Conservation (phyloP, 1,140 invertebrate genomes). For the Eumeta japonica region DNA sequence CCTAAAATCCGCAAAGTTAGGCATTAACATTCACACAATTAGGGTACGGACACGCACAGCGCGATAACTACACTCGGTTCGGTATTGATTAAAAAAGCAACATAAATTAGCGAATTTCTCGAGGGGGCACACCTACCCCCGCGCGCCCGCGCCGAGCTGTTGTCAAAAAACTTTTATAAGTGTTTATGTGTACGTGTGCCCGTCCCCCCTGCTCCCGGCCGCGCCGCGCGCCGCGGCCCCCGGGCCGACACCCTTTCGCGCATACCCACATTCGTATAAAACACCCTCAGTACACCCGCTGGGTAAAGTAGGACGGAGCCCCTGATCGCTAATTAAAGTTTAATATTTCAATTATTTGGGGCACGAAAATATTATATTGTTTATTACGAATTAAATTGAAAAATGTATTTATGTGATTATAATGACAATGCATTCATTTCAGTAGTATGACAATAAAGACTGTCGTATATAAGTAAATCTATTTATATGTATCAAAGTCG, state of each 20-base stretch:
- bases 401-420: too few relatives aligned
- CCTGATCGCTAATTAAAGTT: not conserved
- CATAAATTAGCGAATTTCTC: slow-evolving; percentile 56
- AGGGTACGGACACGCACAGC: too few relatives aligned
- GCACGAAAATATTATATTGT: not conserved
- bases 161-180: slow-evolving; percentile 58
- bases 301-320: too few relatives aligned
- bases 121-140: slow-evolving; percentile 15
- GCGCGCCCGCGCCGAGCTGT: slow-evolving; percentile 27
- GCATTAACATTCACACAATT: too few relatives aligned
- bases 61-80: slow-evolving; percentile 11
- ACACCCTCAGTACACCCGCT: slow-evolving; percentile 16
- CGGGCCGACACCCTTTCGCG: slow-evolving; percentile 49
- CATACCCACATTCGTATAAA: slow-evolving; percentile 49
- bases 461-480: too few relatives aligned
- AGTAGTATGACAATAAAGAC: too few relatives aligned
- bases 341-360: not conserved
- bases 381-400: too few relatives aligned
- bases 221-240: slow-evolving; percentile 9
- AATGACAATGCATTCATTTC: too few relatives aligned
- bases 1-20: too few relatives aligned
- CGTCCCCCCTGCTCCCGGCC: slow-evolving; percentile 11
- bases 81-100: slow-evolving; percentile 58
- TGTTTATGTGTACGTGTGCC: slow-evolving; percentile 50
- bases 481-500: too few relatives aligned